Evolutionary conservation across 2,113 vertebrate genomes (phyloP).

Genomic region (Gyps fulvus): DNA sequence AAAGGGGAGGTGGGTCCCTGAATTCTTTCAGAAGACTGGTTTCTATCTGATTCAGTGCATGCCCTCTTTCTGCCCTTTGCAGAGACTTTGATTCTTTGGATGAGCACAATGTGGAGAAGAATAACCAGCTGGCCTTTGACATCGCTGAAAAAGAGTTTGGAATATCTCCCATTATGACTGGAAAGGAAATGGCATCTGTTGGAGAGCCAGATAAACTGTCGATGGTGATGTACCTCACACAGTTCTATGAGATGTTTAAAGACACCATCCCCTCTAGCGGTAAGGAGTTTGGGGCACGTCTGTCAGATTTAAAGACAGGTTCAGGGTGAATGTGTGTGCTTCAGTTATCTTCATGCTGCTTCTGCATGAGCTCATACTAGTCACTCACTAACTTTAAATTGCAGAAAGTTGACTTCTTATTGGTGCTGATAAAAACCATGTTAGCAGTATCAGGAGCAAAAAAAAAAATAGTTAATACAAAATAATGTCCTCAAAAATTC

Average conservation of each 20-base stretch:
- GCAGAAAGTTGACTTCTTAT: neutral
- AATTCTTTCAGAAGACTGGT: neutral
- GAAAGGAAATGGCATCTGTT: constrained; percentile 95
- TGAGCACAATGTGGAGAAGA: constrained; percentile 87
- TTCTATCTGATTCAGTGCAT: neutral
- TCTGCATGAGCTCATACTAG: neutral
- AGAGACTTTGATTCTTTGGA: constrained; percentile 95
- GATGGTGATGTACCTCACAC: constrained; percentile 99
- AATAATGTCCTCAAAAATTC: neutral
- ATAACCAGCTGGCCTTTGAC: constrained; percentile 94
- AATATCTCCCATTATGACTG: constrained; percentile 97
- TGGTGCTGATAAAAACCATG: neutral
- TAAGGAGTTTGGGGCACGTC: constrained; percentile 59
- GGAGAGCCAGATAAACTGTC: constrained; percentile 95
- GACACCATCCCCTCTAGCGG: constrained; percentile 89
- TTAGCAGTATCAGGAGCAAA: neutral
- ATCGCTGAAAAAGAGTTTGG: constrained; percentile 93
- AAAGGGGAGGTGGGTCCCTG: neutral
- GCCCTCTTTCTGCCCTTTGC: constrained; percentile 22
- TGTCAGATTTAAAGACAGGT: neutral
- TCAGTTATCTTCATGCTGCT: neutral
- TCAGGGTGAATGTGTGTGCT: neutral
- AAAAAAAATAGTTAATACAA: neutral
- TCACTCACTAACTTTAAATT: neutral
- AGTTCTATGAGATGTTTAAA: constrained; percentile 99